These are phyloP conservation scores for Dicyrtoma fusca DNA, from an alignment of 2,888 invertebrate genomes.

Conservation along the genomic window DNA sequence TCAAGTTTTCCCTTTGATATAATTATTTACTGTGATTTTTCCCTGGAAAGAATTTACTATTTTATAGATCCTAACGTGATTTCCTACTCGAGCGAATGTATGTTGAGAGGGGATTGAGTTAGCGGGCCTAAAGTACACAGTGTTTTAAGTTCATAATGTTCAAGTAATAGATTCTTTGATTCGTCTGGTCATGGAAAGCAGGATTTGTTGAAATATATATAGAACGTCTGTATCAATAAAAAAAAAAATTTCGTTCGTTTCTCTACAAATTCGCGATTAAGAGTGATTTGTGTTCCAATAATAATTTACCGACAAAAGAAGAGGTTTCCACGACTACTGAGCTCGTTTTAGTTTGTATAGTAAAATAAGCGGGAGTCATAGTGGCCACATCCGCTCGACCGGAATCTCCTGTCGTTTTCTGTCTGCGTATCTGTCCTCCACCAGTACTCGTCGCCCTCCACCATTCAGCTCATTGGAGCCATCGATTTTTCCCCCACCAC, in stretches of 20 bases:
- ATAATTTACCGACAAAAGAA: conserved; percentile 10
- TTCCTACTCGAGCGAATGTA: neutral
- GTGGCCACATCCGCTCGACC: conserved; percentile 20
- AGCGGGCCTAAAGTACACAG: neutral
- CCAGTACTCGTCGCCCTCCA: neutral
- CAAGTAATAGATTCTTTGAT: neutral
- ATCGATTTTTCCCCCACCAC: conserved; percentile 11
- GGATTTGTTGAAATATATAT: neutral
- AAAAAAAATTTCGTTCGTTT: neutral
- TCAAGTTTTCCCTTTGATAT: too few species aligned
- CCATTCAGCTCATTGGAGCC: conserved; percentile 23
- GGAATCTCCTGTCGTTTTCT: conserved; percentile 23
- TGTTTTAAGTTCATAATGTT: neutral
- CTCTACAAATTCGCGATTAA: neutral
- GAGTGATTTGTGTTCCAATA: conserved; percentile 30
- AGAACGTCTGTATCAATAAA: neutral
- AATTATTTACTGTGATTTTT: neutral
- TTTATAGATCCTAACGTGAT: too few species aligned
- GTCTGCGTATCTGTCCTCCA: neutral
- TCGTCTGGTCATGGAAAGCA: neutral
- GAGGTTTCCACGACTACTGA: neutral
- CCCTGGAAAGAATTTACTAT: too few species aligned
- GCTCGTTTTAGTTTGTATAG: neutral
- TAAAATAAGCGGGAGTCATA: conserved; percentile 13
- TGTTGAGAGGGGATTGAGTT: conserved; percentile 25